These are phyloP conservation scores for Drosophila albomicans DNA, from an alignment of 1,140 invertebrate genomes.

Conservation along the genomic window DNA sequence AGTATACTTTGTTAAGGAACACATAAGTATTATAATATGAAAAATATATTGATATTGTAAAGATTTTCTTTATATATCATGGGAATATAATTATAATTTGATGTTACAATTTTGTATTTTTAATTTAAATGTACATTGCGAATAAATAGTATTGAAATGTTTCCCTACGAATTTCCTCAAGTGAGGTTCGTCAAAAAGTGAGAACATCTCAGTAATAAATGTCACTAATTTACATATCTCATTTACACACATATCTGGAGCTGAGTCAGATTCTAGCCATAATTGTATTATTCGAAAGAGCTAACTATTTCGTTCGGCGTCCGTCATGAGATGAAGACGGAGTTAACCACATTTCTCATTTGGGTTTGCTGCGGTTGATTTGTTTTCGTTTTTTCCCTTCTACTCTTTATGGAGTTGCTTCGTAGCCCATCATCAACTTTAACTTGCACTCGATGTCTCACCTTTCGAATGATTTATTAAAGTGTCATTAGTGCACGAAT, in stretches of 20 bases:
- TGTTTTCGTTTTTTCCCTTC: slow-evolving; percentile 27
- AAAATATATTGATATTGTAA: too few species aligned
- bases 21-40: too few species aligned
- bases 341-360: slow-evolving; percentile 75
- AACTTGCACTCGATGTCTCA: slow-evolving; percentile 84
- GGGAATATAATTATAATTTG: too few species aligned
- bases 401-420: slow-evolving; percentile 45
- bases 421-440: slow-evolving; percentile 70
- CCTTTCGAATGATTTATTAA: slow-evolving; percentile 85
- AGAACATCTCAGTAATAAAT: slow-evolving; percentile 7
- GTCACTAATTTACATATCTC: slow-evolving; percentile 61
- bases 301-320: slow-evolving; percentile 40
- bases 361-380: slow-evolving; percentile 43
- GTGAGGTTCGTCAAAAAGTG: too few species aligned
- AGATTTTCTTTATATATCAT: too few species aligned
- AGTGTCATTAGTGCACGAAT: slow-evolving; percentile 84
- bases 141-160: too few species aligned
- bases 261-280: slow-evolving; percentile 42
- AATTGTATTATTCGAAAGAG: slow-evolving; percentile 40
- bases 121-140: background rate
- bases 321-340: slow-evolving; percentile 4
- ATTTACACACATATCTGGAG: slow-evolving; percentile 18
- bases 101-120: background rate
- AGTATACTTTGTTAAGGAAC: too few species aligned
- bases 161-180: too few species aligned